Percentiles rank a stretch among this genome's conserved stretches.
phyloP scores from a whole-genome alignment of 2,888 invertebrate species.

The Zhuqinia jingwanae region DNA sequence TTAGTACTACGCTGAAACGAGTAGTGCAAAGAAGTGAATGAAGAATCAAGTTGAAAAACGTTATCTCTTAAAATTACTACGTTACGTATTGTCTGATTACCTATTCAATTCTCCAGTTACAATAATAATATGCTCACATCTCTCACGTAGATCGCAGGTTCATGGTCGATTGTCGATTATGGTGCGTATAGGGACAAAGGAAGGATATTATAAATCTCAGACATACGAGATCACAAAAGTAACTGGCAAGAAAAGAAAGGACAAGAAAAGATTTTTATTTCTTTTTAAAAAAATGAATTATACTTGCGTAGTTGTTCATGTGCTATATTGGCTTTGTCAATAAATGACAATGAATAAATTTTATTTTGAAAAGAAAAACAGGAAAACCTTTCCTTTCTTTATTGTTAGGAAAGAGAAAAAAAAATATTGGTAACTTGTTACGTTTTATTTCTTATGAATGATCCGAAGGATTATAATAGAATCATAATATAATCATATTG shows the following conservation, averaged over 20 bases:
- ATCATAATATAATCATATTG: too few relatives aligned
- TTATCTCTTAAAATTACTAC: slow-evolving; percentile 10
- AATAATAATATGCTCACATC: not conserved
- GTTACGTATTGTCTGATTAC: slow-evolving; percentile 16
- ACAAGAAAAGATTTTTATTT: not conserved
- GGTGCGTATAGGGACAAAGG: not conserved
- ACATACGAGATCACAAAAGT: too few relatives aligned
- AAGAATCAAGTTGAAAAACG: slow-evolving; percentile 4
- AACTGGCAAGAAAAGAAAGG: not conserved
- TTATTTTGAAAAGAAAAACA: not conserved
- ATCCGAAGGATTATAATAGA: too few relatives aligned
- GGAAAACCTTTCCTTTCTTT: too few relatives aligned
- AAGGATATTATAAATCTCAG: too few relatives aligned
- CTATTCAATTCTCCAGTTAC: slow-evolving; percentile 4
- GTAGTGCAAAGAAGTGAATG: too few relatives aligned
- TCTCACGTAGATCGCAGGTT: too few relatives aligned
- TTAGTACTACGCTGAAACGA: too few relatives aligned
- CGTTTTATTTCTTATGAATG: not conserved
- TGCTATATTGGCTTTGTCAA: too few relatives aligned
- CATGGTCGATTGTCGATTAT: slow-evolving; percentile 48
- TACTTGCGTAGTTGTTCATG: not conserved
- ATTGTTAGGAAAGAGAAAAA: too few relatives aligned
- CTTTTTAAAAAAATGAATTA: not conserved
- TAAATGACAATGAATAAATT: not conserved
- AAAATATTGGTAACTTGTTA: slow-evolving; percentile 7